phyloP scores from a whole-genome alignment of 2,888 invertebrate species.

The Lacanobia oleracea region DNA sequence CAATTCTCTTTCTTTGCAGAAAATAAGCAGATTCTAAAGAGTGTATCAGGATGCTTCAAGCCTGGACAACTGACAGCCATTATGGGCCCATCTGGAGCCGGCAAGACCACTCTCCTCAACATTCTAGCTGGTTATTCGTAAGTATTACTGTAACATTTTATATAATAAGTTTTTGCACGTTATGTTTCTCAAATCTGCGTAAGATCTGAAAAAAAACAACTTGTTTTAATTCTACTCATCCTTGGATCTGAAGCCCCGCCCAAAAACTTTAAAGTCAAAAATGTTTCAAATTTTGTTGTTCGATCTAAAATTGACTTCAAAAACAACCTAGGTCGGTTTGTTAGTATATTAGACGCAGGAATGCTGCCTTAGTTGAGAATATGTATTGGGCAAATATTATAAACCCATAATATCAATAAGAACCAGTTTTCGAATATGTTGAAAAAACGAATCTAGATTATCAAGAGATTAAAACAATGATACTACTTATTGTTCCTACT shows the following conservation, averaged over 20 bases:
- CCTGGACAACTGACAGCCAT: conserved; percentile 92
- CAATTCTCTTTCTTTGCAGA: conserved; percentile 80
- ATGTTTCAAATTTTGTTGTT: background rate
- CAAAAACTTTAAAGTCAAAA: background rate
- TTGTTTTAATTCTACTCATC: conserved; percentile 9
- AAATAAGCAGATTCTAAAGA: conserved; percentile 86
- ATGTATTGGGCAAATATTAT: background rate
- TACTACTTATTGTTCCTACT: too few relatives aligned
- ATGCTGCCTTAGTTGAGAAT: background rate
- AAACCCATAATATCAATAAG: too few relatives aligned
- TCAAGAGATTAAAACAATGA: too few relatives aligned
- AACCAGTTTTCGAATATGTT: too few relatives aligned
- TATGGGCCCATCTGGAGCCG: conserved; percentile 93
- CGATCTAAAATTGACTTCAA: background rate
- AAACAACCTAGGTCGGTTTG: background rate
- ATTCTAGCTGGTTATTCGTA: conserved; percentile 97
- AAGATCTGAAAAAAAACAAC: conserved; percentile 18
- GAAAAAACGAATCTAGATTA: too few relatives aligned
- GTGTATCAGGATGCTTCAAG: conserved; percentile 88
- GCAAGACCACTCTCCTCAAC: conserved; percentile 97
- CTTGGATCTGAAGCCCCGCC: background rate
- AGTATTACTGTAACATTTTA: conserved; percentile 81
- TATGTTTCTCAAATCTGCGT: background rate
- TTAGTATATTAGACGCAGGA: background rate
- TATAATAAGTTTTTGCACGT: background rate